Evolutionary conservation across 2,113 vertebrate species (phyloP).

Genomic region (Sterna hirundo): DNA sequence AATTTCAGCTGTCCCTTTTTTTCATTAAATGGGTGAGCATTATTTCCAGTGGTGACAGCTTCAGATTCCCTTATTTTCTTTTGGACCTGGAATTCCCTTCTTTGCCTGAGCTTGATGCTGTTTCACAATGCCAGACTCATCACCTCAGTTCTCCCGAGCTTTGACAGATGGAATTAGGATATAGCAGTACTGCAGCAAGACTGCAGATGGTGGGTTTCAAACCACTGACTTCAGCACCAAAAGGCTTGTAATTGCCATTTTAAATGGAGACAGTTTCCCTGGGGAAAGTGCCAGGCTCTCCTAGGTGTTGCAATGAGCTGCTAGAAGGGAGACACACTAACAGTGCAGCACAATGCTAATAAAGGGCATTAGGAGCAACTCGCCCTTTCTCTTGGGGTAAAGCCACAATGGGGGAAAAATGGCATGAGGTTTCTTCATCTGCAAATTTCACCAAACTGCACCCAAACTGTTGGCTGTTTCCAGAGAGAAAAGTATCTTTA

Average conservation of each 20-base stretch:
- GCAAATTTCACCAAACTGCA: neutral
- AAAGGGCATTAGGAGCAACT: neutral
- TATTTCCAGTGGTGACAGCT: neutral
- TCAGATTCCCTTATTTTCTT: neutral
- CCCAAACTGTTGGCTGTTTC: neutral
- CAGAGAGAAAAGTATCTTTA: neutral
- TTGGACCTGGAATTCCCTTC: neutral
- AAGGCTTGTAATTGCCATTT: neutral
- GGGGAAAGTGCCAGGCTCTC: neutral
- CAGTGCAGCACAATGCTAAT: neutral
- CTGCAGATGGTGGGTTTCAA: conserved; percentile 40
- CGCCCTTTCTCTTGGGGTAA: neutral
- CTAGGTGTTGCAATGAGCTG: neutral
- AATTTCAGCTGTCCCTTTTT: neutral
- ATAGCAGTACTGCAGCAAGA: conserved; percentile 20
- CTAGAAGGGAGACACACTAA: neutral
- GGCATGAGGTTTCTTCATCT: neutral
- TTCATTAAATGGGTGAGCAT: neutral
- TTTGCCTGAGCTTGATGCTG: neutral
- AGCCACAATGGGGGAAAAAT: neutral
- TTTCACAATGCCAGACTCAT: neutral
- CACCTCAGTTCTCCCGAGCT: conserved; percentile 9
- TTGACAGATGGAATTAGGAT: conserved; percentile 42
- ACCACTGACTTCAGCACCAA: conserved; percentile 11
- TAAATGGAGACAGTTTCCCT: neutral